Conservation (phyloP, 1,140 invertebrate species). For the Drosophila subobscura region DNA sequence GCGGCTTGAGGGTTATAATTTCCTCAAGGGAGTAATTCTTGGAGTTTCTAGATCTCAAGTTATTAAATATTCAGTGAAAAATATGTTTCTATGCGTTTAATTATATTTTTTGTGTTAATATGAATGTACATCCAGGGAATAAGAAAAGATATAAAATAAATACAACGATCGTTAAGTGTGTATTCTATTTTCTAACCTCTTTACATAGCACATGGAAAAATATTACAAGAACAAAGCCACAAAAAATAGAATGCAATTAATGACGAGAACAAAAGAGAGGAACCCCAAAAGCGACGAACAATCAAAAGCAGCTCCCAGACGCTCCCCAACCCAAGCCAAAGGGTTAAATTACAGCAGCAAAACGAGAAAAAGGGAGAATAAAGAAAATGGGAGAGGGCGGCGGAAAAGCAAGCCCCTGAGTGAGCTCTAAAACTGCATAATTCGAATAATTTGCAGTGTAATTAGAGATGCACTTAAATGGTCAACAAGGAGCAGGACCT, state of each 20-base stretch:
- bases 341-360: constrained; percentile 16
- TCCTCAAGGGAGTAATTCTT: too few relatives aligned
- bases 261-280: not conserved
- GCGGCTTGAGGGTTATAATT: too few relatives aligned
- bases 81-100: too few relatives aligned
- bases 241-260: not conserved
- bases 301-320: too few relatives aligned
- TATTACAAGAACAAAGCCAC: not conserved
- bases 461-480: constrained; percentile 78
- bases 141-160: constrained; percentile 23
- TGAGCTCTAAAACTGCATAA: constrained; percentile 45
- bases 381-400: too few relatives aligned
- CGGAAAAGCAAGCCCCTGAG: not conserved
- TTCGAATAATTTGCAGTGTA: constrained; percentile 69
- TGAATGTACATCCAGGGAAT: not conserved
- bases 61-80: too few relatives aligned
- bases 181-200: not conserved
- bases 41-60: too few relatives aligned
- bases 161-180: not conserved
- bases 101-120: too few relatives aligned
- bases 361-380: not conserved
- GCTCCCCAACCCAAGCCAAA: not conserved
- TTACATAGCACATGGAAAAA: too few relatives aligned
- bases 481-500: constrained; percentile 69
- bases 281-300: too few relatives aligned